phyloP scores from a whole-genome alignment of 2,113 vertebrate genomes.

The Colistium nudipinnis region DNA sequence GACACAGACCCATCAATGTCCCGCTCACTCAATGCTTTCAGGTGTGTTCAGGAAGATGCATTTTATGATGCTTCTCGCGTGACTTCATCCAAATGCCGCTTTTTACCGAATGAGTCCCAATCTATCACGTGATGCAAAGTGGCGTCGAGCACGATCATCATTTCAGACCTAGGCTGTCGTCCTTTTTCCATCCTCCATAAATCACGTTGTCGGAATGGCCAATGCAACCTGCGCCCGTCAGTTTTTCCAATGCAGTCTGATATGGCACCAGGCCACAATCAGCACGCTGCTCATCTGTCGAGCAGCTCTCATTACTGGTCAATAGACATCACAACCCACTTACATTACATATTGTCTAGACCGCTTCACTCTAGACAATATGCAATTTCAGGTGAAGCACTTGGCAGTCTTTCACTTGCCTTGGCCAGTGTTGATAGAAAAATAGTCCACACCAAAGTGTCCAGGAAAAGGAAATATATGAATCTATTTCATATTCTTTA shows the following conservation, averaged over 20 bases:
- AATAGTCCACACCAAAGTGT: neutral
- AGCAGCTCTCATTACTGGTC: conserved; percentile 58
- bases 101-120: too few species aligned
- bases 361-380: conserved; percentile 29
- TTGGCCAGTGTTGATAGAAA: neutral
- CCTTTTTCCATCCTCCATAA: neutral
- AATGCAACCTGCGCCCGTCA: neutral
- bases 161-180: neutral
- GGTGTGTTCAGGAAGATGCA: too few species aligned
- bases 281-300: conserved; percentile 32
- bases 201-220: neutral
- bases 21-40: neutral
- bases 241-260: conserved; percentile 6
- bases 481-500: too few species aligned
- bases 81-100: too few species aligned
- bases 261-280: conserved; percentile 14
- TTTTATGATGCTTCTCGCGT: too few species aligned
- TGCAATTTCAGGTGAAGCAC: conserved; percentile 27
- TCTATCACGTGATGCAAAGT: too few species aligned
- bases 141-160: too few species aligned
- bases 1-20: neutral
- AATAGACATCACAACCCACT: conserved; percentile 41
- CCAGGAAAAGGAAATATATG: neutral
- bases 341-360: conserved; percentile 57
- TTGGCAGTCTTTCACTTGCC: neutral